These are phyloP conservation scores for Sphyrna mokarran DNA, from an alignment of 2,113 vertebrate genomes.

Conservation along the genomic window DNA sequence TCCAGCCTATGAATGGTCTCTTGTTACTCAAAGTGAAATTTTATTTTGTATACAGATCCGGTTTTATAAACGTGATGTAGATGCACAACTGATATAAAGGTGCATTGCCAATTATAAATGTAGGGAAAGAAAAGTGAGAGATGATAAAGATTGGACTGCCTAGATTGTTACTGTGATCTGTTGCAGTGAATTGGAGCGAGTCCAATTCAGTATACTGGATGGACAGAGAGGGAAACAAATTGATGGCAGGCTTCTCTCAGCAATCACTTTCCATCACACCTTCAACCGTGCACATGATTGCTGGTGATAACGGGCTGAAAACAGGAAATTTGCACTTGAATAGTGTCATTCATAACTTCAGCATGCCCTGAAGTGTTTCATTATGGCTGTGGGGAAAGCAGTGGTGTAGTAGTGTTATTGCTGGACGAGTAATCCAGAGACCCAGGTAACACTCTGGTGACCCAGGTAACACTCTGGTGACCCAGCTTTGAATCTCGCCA, in stretches of 20 bases:
- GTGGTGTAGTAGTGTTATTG: too few relatives aligned
- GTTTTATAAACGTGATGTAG: not conserved
- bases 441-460: too few relatives aligned
- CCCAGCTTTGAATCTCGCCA: too few relatives aligned
- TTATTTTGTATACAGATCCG: not conserved
- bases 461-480: too few relatives aligned
- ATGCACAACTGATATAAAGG: not conserved
- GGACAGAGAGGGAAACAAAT: not conserved
- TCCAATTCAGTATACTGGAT: not conserved
- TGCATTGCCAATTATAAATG: not conserved
- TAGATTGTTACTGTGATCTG: not conserved
- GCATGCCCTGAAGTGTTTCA: not conserved
- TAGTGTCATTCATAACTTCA: not conserved
- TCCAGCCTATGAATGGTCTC: not conserved
- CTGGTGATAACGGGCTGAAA: not conserved
- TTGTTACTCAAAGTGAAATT: not conserved
- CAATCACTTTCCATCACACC: not conserved
- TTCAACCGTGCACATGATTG: not conserved
- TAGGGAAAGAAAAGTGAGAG: not conserved
- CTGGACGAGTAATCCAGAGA: too few relatives aligned
- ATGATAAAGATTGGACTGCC: not conserved
- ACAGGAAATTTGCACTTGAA: not conserved
- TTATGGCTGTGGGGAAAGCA: too few relatives aligned
- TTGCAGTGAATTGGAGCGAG: not conserved
- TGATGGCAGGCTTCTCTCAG: not conserved